Percentiles rank a stretch among this genome's conserved stretches.
Evolutionary conservation across 2,113 vertebrate species (phyloP).

Genomic region (Bubo bubo): DNA sequence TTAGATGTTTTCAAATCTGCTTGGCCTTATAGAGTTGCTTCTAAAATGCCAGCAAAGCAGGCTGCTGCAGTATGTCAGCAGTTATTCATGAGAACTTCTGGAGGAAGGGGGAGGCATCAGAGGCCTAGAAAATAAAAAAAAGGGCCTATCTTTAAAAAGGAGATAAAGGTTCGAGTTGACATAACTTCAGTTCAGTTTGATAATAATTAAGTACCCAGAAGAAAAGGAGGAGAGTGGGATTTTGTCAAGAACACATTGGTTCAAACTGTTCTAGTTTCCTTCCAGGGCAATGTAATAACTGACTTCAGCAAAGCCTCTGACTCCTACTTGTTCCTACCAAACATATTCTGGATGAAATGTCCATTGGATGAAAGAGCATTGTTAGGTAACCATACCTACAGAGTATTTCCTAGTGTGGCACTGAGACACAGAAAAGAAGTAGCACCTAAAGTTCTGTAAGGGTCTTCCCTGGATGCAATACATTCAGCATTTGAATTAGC

Average conservation of each 20-base stretch:
- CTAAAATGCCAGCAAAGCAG: background rate
- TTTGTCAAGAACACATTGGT: background rate
- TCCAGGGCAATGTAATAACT: background rate
- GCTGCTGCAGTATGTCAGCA: background rate
- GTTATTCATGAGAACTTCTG: background rate
- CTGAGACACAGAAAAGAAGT: background rate
- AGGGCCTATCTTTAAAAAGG: background rate
- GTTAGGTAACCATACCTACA: background rate
- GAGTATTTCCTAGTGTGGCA: background rate
- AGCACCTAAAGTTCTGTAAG: background rate
- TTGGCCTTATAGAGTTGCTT: background rate
- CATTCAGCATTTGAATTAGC: background rate
- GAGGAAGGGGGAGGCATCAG: background rate
- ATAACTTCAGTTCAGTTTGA: background rate
- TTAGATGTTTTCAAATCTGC: background rate
- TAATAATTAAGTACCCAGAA: background rate
- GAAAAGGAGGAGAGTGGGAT: background rate
- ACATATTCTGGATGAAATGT: background rate
- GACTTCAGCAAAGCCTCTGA: background rate
- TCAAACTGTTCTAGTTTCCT: background rate
- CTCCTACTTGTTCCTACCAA: background rate
- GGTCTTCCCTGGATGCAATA: background rate
- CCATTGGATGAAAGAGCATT: background rate
- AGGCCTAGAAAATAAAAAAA: background rate
- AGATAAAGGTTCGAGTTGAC: background rate